Percentiles rank a stretch among this genome's conserved stretches.
Conservation (phyloP, 2,888 invertebrate genomes). For the Eupithecia exiguata region DNA sequence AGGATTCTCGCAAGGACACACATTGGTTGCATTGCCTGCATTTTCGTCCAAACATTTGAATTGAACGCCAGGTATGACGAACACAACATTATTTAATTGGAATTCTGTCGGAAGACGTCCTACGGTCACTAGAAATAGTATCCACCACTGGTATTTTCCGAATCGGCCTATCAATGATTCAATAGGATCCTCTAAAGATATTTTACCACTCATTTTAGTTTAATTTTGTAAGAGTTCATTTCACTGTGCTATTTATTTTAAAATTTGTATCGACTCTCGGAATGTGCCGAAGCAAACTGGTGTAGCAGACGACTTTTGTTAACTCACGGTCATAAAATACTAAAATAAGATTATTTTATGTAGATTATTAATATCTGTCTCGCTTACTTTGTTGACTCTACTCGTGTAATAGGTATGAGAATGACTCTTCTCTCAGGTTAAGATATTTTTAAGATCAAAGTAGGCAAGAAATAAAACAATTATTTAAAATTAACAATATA, state of each 20-base stretch:
- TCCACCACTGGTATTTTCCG: conserved; percentile 82
- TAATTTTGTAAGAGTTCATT: neutral
- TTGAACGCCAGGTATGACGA: conserved; percentile 80
- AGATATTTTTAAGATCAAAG: neutral
- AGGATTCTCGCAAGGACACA: conserved; percentile 76
- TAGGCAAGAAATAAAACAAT: neutral
- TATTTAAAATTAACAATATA: conserved; percentile 23
- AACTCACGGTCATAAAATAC: conserved; percentile 24
- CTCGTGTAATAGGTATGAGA: neutral
- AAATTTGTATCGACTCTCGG: conserved; percentile 16
- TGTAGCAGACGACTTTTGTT: neutral
- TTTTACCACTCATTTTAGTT: conserved; percentile 27
- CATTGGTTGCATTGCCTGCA: conserved; percentile 65
- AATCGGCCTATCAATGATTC: conserved; percentile 80
- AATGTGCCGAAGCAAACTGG: conserved; percentile 17
- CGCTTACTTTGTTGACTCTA: conserved; percentile 2
- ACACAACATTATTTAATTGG: conserved; percentile 82
- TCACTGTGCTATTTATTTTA: neutral
- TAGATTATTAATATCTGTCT: neutral
- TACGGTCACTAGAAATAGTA: conserved; percentile 75
- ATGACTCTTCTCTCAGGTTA: neutral
- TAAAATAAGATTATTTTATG: neutral
- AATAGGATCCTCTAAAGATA: conserved; percentile 54
- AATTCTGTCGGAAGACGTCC: conserved; percentile 84
- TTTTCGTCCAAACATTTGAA: conserved; percentile 73